These are phyloP conservation scores for Garrulus glandarius DNA, from an alignment of 2,797 vertebrate genomes.

Conservation along the genomic window DNA sequence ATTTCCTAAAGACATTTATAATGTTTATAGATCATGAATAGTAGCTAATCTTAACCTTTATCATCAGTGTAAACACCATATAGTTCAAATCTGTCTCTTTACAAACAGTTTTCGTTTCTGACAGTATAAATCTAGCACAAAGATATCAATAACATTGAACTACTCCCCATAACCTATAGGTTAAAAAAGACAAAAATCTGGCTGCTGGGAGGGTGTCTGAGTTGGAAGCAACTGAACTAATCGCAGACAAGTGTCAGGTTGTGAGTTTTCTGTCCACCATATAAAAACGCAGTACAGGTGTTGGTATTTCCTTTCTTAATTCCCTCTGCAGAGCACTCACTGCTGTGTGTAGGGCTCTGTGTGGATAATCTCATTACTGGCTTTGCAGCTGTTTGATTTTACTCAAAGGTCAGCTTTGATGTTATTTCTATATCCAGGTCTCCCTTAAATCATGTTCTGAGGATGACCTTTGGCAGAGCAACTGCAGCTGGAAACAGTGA, in stretches of 20 bases:
- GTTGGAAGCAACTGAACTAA: not conserved
- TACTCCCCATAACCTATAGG: not conserved
- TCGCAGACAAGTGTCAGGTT: not conserved
- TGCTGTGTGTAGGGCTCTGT: not conserved
- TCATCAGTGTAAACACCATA: not conserved
- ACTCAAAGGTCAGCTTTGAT: conserved; percentile 23
- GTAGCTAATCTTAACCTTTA: not conserved
- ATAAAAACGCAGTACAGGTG: not conserved
- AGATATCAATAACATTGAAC: not conserved
- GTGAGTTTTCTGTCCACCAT: not conserved
- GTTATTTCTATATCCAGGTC: conserved; percentile 42
- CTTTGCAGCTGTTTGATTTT: conserved; percentile 13
- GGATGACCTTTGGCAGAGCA: conserved; percentile 58
- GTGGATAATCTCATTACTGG: not conserved
- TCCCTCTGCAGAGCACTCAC: not conserved
- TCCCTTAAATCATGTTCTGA: conserved; percentile 41
- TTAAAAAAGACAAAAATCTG: not conserved
- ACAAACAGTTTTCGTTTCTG: not conserved
- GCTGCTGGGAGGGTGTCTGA: not conserved
- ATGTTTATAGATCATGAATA: not conserved
- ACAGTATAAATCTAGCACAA: not conserved
- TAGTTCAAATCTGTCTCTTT: not conserved
- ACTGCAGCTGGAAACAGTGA: conserved; percentile 18
- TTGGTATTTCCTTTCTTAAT: not conserved
- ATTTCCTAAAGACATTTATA: not conserved